These are phyloP conservation scores for Clarias magur DNA, from an alignment of 2,113 vertebrate genomes.

Conservation along the genomic window DNA sequence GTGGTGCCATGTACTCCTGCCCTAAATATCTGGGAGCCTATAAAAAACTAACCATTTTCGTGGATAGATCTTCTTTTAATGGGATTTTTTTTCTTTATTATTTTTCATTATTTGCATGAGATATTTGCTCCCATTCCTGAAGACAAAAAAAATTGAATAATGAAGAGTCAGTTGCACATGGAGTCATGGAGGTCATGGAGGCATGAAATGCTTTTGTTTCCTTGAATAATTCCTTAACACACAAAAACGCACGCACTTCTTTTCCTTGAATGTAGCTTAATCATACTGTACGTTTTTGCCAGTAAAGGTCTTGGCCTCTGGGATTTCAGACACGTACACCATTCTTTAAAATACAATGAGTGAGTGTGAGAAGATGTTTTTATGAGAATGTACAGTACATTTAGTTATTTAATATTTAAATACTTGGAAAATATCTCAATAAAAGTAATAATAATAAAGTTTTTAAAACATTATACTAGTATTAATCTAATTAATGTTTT, in stretches of 20 bases:
- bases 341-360: neutral
- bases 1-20: neutral
- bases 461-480: neutral
- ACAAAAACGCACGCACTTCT: neutral
- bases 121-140: neutral
- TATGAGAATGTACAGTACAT: neutral
- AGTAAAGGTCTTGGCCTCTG: slow-evolving; percentile 27
- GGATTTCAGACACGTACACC: neutral
- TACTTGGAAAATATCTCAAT: neutral
- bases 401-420: neutral
- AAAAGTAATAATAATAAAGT: neutral
- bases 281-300: slow-evolving; percentile 68
- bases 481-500: no score
- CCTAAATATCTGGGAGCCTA: neutral
- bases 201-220: no score
- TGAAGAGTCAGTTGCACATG: neutral
- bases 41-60: neutral
- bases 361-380: neutral
- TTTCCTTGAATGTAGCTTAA: slow-evolving; percentile 49
- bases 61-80: neutral
- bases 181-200: no score
- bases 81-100: neutral
- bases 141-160: neutral
- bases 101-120: neutral
- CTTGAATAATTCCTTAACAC: neutral